Conservation (phyloP, 2,113 vertebrate genomes). For the Anarrhichthys ocellatus region DNA sequence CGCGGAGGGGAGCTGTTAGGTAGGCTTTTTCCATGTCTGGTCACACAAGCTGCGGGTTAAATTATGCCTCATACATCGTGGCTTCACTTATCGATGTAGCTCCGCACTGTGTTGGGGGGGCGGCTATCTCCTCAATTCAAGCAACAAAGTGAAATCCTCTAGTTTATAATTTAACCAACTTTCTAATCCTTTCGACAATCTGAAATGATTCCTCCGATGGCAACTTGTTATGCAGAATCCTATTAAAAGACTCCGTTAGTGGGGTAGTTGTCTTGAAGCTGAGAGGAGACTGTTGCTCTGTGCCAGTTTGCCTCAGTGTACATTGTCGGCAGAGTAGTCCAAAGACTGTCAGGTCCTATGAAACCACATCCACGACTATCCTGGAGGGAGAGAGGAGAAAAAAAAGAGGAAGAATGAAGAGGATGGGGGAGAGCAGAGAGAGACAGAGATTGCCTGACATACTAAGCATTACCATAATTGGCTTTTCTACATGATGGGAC, state of each 20-base stretch:
- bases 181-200: neutral
- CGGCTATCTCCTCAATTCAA: neutral
- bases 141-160: neutral
- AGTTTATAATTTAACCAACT: neutral
- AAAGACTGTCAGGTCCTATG: slow-evolving; percentile 68
- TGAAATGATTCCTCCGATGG: neutral
- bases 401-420: slow-evolving; percentile 65
- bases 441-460: slow-evolving; percentile 93
- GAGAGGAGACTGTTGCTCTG: slow-evolving; percentile 22
- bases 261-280: slow-evolving; percentile 6
- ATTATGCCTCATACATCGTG: slow-evolving; percentile 47
- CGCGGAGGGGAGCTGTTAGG: slow-evolving; percentile 27
- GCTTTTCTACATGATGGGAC: slow-evolving; percentile 99
- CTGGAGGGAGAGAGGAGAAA: slow-evolving; percentile 18
- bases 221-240: neutral
- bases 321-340: slow-evolving; percentile 37
- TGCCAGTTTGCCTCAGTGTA: slow-evolving; percentile 43
- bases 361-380: slow-evolving; percentile 72
- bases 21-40: slow-evolving; percentile 63
- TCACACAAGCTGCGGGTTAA: slow-evolving; percentile 60
- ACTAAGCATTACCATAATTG: slow-evolving; percentile 99
- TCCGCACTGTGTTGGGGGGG: slow-evolving; percentile 3
- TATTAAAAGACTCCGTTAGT: slow-evolving; percentile 14
- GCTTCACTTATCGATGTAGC: slow-evolving; percentile 40
- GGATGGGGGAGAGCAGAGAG: slow-evolving; percentile 60